These are phyloP conservation scores for Chrysina gloriosa DNA, from an alignment of 2,888 invertebrate genomes.

Conservation along the genomic window DNA sequence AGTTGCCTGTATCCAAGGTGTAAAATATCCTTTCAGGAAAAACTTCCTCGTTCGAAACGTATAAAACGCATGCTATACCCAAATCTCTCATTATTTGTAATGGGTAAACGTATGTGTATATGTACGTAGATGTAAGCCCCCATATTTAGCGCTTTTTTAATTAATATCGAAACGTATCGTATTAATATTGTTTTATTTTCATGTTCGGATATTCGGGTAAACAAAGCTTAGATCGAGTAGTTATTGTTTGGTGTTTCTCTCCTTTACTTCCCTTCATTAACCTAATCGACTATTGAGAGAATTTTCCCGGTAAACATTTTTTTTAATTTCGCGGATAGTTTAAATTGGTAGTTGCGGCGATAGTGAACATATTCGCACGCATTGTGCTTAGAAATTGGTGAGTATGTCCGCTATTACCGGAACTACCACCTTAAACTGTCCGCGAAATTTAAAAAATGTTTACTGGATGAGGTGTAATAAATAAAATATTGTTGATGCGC, in stretches of 20 bases:
- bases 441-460: too few relatives aligned
- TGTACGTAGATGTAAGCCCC: neutral
- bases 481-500: too few relatives aligned
- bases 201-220: constrained; percentile 62
- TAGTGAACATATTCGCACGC: too few relatives aligned
- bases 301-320: too few relatives aligned
- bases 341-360: too few relatives aligned
- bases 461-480: too few relatives aligned
- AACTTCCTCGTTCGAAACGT: neutral
- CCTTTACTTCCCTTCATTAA: neutral
- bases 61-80: constrained; percentile 7
- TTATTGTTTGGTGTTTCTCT: constrained; percentile 35
- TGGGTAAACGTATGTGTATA: neutral
- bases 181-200: constrained; percentile 28
- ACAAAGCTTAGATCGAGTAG: constrained; percentile 52
- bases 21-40: neutral
- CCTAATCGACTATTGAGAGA: neutral
- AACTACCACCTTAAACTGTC: too few relatives aligned
- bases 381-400: too few relatives aligned
- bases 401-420: too few relatives aligned
- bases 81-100: constrained; percentile 4
- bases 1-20: constrained; percentile 2
- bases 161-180: constrained; percentile 18
- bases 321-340: too few relatives aligned
- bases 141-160: constrained; percentile 22